These are phyloP conservation scores for Goniozus legneri DNA, from an alignment of 1,140 invertebrate species.

Conservation along the genomic window DNA sequence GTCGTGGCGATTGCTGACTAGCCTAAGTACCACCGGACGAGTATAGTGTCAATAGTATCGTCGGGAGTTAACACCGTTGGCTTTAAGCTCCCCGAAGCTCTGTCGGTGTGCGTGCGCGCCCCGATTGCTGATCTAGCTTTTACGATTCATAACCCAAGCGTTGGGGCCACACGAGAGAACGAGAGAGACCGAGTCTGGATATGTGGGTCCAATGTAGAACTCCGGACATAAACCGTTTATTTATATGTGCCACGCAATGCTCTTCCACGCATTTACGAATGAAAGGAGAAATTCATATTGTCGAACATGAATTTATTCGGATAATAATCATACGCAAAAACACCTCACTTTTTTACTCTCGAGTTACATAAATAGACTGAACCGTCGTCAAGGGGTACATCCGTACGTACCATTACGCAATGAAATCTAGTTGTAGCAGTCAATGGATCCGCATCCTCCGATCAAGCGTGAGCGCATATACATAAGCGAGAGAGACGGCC, in stretches of 20 bases:
- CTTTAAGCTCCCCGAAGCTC: constrained; percentile 22
- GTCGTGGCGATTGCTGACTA: constrained; percentile 11
- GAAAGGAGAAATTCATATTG: constrained; percentile 2
- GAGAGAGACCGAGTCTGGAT: constrained; percentile 19
- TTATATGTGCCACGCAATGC: constrained; percentile 49
- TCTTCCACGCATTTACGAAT: constrained; percentile 12
- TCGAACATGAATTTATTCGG: background rate
- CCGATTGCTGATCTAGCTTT: constrained; percentile 49
- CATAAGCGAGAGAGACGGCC: constrained; percentile 11
- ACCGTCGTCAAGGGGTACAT: background rate
- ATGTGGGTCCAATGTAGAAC: constrained; percentile 18
- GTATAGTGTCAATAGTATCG: constrained; percentile 30
- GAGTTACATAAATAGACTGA: background rate
- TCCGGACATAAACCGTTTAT: constrained; percentile 50
- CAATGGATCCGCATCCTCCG: constrained; percentile 54
- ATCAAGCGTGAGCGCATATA: constrained; percentile 33
- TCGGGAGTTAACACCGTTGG: constrained; percentile 35
- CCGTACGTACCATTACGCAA: constrained; percentile 44
- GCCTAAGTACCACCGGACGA: constrained; percentile 13
- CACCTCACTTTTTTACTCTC: too few species aligned
- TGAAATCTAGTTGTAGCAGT: constrained; percentile 49
- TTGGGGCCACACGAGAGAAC: constrained; percentile 16
- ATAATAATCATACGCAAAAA: constrained; percentile 1
- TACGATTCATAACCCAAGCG: constrained; percentile 51
- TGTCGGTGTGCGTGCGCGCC: constrained; percentile 9